These are phyloP conservation scores for Kryptopterus vitreolus DNA, from an alignment of 2,797 vertebrate species.

Conservation along the genomic window DNA sequence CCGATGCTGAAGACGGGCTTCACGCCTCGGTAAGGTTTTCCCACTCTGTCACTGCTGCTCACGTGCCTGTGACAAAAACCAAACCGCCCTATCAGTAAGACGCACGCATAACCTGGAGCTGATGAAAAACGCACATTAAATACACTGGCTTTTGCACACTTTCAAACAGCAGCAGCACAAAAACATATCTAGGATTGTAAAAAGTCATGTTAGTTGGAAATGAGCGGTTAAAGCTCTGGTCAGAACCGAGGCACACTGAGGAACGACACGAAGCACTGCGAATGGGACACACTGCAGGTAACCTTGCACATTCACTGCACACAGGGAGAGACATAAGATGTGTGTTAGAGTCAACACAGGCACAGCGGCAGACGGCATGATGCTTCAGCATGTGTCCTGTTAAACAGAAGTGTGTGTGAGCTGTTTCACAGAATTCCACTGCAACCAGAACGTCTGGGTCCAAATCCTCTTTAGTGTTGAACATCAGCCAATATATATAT, in stretches of 20 bases:
- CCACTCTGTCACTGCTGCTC: conserved; percentile 95
- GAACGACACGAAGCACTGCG: neutral
- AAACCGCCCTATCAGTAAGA: neutral
- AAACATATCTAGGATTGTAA: conserved; percentile 35
- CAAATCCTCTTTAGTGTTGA: neutral
- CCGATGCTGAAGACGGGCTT: conserved; percentile 98
- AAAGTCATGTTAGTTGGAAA: conserved; percentile 55
- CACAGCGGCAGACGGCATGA: neutral
- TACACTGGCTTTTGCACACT: neutral
- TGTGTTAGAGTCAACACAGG: conserved; percentile 36
- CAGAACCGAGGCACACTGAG: conserved; percentile 53
- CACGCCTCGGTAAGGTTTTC: conserved; percentile 95
- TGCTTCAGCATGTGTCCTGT: neutral
- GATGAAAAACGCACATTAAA: neutral
- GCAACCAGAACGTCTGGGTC: neutral
- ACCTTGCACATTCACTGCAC: conserved; percentile 38
- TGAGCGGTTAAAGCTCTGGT: conserved; percentile 47
- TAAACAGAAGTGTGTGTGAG: neutral
- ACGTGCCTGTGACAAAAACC: conserved; percentile 79
- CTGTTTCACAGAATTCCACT: neutral
- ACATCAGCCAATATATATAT: neutral
- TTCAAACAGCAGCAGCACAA: conserved; percentile 7
- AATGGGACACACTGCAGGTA: conserved; percentile 39
- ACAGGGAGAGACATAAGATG: conserved; percentile 39
- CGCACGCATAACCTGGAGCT: neutral